Evolutionary conservation across 2,113 vertebrate genomes (phyloP), one percentile per base, ranked within the genome.

Genomic region (Apteryx owenii): DNA sequence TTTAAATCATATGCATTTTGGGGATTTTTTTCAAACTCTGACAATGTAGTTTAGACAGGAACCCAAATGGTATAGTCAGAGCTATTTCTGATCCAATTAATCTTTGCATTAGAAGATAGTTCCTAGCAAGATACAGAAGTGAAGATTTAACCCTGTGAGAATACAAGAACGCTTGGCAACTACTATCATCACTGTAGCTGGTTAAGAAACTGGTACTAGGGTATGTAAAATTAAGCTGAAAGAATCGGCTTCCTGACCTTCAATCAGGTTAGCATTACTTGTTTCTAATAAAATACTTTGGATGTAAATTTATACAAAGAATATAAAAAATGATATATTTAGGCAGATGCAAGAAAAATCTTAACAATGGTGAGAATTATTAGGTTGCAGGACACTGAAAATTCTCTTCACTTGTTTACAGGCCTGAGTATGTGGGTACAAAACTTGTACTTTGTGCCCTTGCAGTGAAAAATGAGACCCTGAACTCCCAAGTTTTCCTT

Each of bases 141-240:
- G 85, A 91, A 94, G 95, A 93, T 85, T 84, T 31, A 94, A 90
- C 77, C 93, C 71, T 70, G 23, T 94, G 75, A 82, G 75, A 89
- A 87, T 73, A 75, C 69, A 75, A 29, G 69, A 58, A 58, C 51
- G n/a, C 23, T 81, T 87, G 23, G n/a, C 88, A 83, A n/a, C 90
- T 92, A 42, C 50, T 26, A 62, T 81, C 71, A 94, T 14, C 13
- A 12, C 46, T 87, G 44, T 36, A 51, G 12, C 88, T 96, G 94
- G 44, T 31, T 80, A 81, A 81, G 60, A 73, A 95, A 75, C 62
- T 65, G 20, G 84, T 91, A 61, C 53, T 79, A 83, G 56, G 26
- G 56, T 68, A 56, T 78, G 50, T 71, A 77, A 90, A 95, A 95
- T 93, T 91, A 96, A 95, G 77, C 44, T 17, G 84, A 66, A 89